phyloP scores from a whole-genome alignment of 2,113 vertebrate species.

The Hydrochoerus hydrochaeris region DNA sequence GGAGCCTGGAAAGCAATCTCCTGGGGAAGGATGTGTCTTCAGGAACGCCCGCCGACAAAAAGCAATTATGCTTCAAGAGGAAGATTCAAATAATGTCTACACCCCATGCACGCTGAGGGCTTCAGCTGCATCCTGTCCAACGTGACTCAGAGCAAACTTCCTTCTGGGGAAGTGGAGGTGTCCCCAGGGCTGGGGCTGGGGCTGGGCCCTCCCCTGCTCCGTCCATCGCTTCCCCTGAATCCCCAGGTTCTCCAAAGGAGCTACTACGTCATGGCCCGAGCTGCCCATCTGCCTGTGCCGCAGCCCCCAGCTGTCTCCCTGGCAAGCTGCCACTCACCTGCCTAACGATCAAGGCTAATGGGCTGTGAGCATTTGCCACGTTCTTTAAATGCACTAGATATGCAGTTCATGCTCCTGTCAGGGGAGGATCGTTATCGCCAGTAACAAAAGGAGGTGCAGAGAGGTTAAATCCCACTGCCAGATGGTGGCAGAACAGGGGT shows the following conservation, averaged over 20 bases:
- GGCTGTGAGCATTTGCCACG: background rate
- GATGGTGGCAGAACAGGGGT: background rate
- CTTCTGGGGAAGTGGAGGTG: background rate
- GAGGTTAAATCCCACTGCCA: background rate
- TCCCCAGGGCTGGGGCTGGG: background rate
- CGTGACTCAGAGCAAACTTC: background rate
- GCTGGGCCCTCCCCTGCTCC: background rate
- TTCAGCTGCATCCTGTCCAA: background rate
- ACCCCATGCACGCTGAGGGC: background rate
- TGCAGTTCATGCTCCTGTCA: background rate
- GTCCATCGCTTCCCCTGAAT: background rate
- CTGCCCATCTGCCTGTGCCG: background rate
- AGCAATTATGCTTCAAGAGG: slow-evolving; percentile 80
- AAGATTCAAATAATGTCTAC: slow-evolving; percentile 76
- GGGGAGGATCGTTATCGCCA: background rate
- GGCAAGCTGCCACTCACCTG: background rate
- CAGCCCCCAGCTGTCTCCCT: background rate
- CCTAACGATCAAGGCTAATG: background rate
- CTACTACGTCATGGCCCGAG: background rate
- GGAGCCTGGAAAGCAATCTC: slow-evolving; percentile 76
- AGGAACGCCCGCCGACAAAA: slow-evolving; percentile 63
- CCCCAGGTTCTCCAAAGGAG: background rate
- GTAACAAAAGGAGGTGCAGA: background rate
- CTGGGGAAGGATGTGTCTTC: slow-evolving; percentile 51
- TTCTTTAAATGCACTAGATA: background rate